Base-by-base conservation (phyloP, 2,113 vertebrate genomes). In the Phoenicopterus ruber region DNA sequence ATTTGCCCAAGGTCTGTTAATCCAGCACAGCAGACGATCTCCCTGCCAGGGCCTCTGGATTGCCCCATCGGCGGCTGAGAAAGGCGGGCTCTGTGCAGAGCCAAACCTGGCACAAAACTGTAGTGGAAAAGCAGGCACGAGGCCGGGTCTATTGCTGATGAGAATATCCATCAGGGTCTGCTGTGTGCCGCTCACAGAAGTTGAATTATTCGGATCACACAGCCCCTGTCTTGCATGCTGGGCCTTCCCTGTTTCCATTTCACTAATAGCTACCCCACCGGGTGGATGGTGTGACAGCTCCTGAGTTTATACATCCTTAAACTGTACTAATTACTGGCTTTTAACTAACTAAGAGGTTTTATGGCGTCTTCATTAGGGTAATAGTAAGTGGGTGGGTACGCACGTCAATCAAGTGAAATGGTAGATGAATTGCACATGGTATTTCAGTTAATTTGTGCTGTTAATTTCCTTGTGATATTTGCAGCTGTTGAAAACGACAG, bases 241-340 rank as follows among this genome's bases (percentile, higher is more conserved):
- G 72, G 26, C 59, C 14, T 84, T 67, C 52, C 46, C 29, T 17
- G 18, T 74, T 95, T 81, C 91, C 65, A 81, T 92, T 86, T 71
- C 81, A 29, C 52, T 93, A 95, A 94, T 32, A 92, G 72, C 80
- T 59, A 82, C 90, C 86, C 86, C 61, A n/a, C 86, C 52, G 69
- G 55, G 80, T 49, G 47, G 69, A 6, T 57, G 31, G 65, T 0
- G 1, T 79, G 86, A 89, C 88, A 85, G 47, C 65, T 94, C 44
- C 80, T 32, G 63, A 63, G 92, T 77, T 95, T 86, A 74, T 55
- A 86, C 65, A 46, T 31, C 65, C 91, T 92, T 96, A 93, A 95
- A 82, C 72, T 86, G 80, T 69, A 65, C 90, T 96, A 93, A 97
- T 96, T 94, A 86, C 88, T 65, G 80, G 44, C 90, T 94, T 96